Base-by-base conservation (phyloP, 2,113 vertebrate genomes). In the Microcebus griseorufus region DNA sequence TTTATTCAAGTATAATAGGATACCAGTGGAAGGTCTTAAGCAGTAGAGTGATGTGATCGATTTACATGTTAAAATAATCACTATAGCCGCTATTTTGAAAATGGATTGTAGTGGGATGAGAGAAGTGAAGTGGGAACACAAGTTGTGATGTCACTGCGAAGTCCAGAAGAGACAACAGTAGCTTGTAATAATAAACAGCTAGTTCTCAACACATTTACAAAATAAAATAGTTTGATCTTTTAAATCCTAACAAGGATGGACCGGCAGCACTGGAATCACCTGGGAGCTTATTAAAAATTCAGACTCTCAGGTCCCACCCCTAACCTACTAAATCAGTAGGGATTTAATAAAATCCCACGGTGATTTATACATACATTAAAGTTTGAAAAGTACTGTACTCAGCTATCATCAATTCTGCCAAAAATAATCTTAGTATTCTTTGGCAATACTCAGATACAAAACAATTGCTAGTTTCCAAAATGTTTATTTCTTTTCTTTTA, bases 21-120 rank as follows among this genome's bases (percentile, higher is more conserved):
- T 58, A 92, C 25, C n/a, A 55, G 8, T 7, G 37, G 27, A 95
- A 93, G 9, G 5, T 20, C 85, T 86, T 60, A 88, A 67, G 13
- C 14, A 88, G 27, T 9, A 14, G 20, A 73, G 11, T 37, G 51
- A 62, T 5, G 10, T 23, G 7, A 85, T 2, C 18, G 4, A 94
- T 72, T 87, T 88, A 65, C 17, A 88, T 67, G 58, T 67, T 75
- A 72, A 95, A 90, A 93, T 48, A 22, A 84, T 60, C 72, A 73
- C 55, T 53, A 58, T 0, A 58, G 37, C 23, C 18, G 14, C 22
- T 76, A 60, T 55, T 82, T 69, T n/a, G 23, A 94, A 62, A 93
- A 75, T 18, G 5, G 6, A 34, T 5, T 81, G 9, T 29, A 76
- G 69, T 18, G 20, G 6, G 8, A 76, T 45, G 90, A 55, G 29